Conservation (phyloP, 2,888 invertebrate genomes). For the Limenitis camilla region DNA sequence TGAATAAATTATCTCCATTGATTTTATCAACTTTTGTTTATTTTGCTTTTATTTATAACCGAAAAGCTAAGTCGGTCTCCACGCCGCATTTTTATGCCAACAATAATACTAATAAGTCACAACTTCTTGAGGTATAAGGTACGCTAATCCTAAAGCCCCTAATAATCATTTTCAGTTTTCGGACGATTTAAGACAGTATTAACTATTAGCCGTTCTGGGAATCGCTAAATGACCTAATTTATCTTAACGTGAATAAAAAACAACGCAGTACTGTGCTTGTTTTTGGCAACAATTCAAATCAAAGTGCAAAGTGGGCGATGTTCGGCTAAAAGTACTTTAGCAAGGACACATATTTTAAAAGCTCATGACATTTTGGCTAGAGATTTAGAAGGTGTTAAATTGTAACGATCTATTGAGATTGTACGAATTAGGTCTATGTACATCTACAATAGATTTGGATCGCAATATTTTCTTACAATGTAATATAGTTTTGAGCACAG, state of each 20-base stretch:
- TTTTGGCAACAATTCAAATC: conserved; percentile 56
- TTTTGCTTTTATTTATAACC: conserved; percentile 11
- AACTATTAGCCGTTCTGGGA: conserved; percentile 6
- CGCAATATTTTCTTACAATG: background rate
- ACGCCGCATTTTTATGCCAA: conserved; percentile 29
- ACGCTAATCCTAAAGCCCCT: conserved; percentile 36
- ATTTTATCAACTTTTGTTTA: conserved; percentile 37
- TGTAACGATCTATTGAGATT: conserved; percentile 10
- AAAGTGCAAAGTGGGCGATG: conserved; percentile 37
- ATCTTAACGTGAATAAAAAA: conserved; percentile 37
- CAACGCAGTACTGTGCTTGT: conserved; percentile 31
- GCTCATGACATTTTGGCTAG: conserved; percentile 29
- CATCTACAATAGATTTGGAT: conserved; percentile 2
- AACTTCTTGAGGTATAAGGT: no score
- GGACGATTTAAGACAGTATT: background rate
- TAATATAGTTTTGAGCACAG: no score
- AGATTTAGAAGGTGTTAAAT: conserved; percentile 19
- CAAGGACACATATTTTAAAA: conserved; percentile 35
- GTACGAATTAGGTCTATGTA: conserved; percentile 1
- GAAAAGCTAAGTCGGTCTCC: conserved; percentile 6
- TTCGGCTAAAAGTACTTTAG: conserved; percentile 26
- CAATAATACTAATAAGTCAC: conserved; percentile 39
- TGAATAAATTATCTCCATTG: conserved; percentile 38
- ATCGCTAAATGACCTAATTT: conserved; percentile 26
- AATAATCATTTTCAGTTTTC: background rate